These are phyloP conservation scores for Notolabrus celidotus DNA, from an alignment of 2,797 vertebrate species.

Conservation along the genomic window DNA sequence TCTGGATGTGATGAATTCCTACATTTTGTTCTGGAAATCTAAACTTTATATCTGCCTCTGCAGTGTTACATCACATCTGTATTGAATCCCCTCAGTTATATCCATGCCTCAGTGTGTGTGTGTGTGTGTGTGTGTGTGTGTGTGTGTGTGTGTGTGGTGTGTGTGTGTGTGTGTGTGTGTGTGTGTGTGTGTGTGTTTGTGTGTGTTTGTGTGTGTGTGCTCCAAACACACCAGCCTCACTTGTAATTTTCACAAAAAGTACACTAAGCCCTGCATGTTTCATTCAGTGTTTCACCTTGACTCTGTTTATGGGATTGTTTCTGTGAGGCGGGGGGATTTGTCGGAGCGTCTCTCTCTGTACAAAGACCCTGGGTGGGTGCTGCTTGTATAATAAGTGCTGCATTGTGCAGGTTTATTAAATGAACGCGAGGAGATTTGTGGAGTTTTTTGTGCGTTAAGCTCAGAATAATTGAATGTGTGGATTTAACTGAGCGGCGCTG, in stretches of 20 bases:
- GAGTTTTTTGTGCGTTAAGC: conserved; percentile 55
- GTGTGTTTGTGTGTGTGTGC: no score
- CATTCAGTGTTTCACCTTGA: conserved; percentile 23
- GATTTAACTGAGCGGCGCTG: conserved; percentile 54
- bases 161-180: no score
- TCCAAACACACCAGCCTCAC: no score
- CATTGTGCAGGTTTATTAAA: conserved; percentile 57
- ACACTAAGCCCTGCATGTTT: conserved; percentile 24
- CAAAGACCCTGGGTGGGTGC: conserved; percentile 29
- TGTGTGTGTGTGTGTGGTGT: no score
- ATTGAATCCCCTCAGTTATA: no score
- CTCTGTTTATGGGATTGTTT: conserved; percentile 38
- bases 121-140: no score
- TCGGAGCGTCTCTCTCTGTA: conserved; percentile 30
- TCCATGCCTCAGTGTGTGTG: no score
- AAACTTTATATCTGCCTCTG: no score
- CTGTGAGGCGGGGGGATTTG: conserved; percentile 16
- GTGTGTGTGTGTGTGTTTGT: no score
- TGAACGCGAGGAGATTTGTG: conserved; percentile 58
- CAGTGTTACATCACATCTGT: no score
- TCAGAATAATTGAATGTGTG: conserved; percentile 52
- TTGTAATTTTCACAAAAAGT: conserved; percentile 5
- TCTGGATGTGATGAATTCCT: no score
- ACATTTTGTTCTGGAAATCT: no score
- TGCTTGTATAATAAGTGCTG: conserved; percentile 42